These are phyloP conservation scores for Calliopum simillimum DNA, from an alignment of 2,888 invertebrate genomes.

Conservation along the genomic window DNA sequence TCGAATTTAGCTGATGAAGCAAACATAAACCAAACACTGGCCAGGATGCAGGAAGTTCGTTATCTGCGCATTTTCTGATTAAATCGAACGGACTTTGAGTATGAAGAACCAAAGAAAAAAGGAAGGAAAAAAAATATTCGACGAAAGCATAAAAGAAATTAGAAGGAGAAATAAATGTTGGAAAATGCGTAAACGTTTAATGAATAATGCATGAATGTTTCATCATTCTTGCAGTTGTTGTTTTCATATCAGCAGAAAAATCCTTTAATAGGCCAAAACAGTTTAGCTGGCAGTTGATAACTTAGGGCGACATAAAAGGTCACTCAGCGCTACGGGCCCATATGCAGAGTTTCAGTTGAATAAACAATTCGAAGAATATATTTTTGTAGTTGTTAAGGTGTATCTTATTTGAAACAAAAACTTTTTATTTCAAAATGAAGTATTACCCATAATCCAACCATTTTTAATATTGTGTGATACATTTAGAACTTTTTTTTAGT, in stretches of 20 bases:
- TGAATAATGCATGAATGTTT: constrained; percentile 62
- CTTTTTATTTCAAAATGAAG: too few relatives aligned
- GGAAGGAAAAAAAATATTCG: background rate
- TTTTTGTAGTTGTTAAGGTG: too few relatives aligned
- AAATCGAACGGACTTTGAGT: constrained; percentile 39
- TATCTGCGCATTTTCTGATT: constrained; percentile 46
- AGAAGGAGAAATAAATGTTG: constrained; percentile 48
- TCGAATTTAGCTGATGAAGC: constrained; percentile 32
- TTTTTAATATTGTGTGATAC: too few relatives aligned
- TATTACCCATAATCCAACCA: too few relatives aligned
- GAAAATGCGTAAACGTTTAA: constrained; percentile 55
- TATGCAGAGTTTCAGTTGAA: background rate
- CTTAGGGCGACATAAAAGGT: background rate
- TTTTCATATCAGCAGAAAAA: constrained; percentile 10
- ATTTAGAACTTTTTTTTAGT: too few relatives aligned
- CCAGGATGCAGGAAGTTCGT: constrained; percentile 46
- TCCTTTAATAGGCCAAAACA: constrained; percentile 25
- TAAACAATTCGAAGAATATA: constrained; percentile 1
- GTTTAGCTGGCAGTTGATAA: background rate
- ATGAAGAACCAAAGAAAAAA: background rate
- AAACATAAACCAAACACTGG: constrained; percentile 19
- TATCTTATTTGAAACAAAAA: too few relatives aligned
- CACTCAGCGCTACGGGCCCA: constrained; percentile 5
- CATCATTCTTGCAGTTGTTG: constrained; percentile 28
- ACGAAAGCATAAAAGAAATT: constrained; percentile 42